Percentiles rank a stretch among this genome's conserved stretches.
phyloP scores from a whole-genome alignment of 2,888 invertebrate species.

The Macrophya alboannulata region DNA sequence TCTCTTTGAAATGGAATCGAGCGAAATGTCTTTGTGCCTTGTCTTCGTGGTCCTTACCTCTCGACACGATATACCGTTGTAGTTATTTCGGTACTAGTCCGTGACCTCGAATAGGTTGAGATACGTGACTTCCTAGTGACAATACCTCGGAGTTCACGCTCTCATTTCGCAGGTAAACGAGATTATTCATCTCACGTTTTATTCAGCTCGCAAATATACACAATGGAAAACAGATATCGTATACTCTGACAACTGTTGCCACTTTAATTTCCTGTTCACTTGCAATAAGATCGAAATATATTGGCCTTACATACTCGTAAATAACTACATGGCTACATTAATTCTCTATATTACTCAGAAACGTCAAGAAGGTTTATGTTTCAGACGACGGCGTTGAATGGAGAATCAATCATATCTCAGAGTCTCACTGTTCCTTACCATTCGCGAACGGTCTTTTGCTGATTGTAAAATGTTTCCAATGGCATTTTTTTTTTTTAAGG shows the following conservation, averaged over 20 bases:
- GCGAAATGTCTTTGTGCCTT: background rate
- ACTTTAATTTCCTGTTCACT: background rate
- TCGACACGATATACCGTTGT: background rate
- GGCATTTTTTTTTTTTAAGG: slow-evolving; percentile 9
- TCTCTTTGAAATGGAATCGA: slow-evolving; percentile 12
- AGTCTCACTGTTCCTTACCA: background rate
- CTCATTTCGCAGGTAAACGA: background rate
- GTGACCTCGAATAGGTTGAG: background rate
- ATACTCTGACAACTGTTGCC: background rate
- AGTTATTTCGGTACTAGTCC: background rate
- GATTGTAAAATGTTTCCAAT: background rate
- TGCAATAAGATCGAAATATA: background rate
- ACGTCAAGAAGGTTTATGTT: background rate
- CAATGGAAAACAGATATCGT: background rate
- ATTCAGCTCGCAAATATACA: background rate
- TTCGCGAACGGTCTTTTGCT: background rate
- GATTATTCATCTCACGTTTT: slow-evolving; percentile 21
- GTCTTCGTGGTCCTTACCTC: background rate
- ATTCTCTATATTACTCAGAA: too few species aligned
- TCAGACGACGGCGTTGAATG: background rate
- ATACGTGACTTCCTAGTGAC: background rate
- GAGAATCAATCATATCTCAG: background rate
- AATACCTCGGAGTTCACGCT: background rate
- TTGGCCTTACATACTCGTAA: too few species aligned
- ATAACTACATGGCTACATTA: too few species aligned